Conservation (phyloP, 2,113 vertebrate genomes). For the Brachypteracias leptosomus region DNA sequence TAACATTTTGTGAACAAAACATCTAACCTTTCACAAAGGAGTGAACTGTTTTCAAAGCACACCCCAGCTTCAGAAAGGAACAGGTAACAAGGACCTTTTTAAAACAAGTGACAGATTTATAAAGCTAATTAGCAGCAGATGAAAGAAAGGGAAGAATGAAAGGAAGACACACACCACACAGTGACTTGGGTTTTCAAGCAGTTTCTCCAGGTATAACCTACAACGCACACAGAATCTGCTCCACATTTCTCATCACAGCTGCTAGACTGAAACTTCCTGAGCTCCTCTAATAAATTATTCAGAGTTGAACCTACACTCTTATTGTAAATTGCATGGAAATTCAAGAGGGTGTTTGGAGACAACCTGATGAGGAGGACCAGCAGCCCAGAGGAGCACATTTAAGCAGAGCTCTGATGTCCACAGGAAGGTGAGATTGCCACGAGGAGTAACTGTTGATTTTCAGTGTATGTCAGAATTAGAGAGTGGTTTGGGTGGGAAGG, state of each 20-base stretch:
- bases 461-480: neutral
- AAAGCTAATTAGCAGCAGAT: neutral
- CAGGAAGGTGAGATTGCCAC: neutral
- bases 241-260: neutral
- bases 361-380: neutral
- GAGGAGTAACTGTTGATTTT: fast-evolving
- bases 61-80: neutral
- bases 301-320: neutral
- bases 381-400: neutral
- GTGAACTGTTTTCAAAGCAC: neutral
- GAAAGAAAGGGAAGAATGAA: neutral
- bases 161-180: neutral
- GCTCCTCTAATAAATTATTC: neutral
- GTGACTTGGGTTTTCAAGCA: neutral
- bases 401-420: fast-evolving
- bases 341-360: neutral
- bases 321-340: neutral
- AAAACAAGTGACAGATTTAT: neutral
- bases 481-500: too few species aligned
- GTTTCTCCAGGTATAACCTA: neutral
- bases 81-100: neutral
- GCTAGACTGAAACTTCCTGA: neutral
- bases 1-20: neutral
- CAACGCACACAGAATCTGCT: neutral
- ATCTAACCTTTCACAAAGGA: neutral